Evolutionary conservation across 2,113 vertebrate species (phyloP).

Genomic region (Cyphomyrus plagiostoma): DNA sequence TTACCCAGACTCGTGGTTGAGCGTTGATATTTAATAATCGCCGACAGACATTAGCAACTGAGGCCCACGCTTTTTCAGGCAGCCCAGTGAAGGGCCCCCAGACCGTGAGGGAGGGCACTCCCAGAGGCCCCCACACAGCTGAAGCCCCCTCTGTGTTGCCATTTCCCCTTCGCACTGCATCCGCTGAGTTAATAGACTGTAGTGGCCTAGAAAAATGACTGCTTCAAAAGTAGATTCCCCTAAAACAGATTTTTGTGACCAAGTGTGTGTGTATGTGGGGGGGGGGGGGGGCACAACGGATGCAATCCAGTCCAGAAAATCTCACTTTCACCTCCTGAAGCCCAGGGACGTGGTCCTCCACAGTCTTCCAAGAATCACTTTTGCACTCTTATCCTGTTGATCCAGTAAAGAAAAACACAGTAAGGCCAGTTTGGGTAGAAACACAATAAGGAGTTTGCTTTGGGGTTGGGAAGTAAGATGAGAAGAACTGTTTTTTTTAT

Average conservation of each 20-base stretch:
- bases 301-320: background rate
- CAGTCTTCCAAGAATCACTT: background rate
- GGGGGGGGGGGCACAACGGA: background rate
- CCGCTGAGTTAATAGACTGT: background rate
- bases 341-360: background rate
- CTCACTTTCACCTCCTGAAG: slow-evolving; percentile 47
- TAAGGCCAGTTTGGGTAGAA: background rate
- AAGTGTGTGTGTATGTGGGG: too few species aligned
- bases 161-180: background rate
- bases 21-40: slow-evolving; percentile 32
- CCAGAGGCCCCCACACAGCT: background rate
- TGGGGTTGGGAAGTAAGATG: slow-evolving; percentile 27
- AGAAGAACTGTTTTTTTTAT: background rate
- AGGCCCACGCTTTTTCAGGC: background rate
- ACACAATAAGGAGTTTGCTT: background rate
- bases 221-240: background rate
- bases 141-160: background rate
- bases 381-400: background rate
- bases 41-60: slow-evolving; percentile 21
- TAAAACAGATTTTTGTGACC: background rate
- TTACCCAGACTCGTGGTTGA: slow-evolving; percentile 51
- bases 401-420: background rate
- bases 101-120: background rate
- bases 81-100: background rate
- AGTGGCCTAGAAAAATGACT: background rate